Percentiles rank a stretch among this genome's conserved stretches.
phyloP scores from a whole-genome alignment of 2,113 vertebrate species.

The Oxyruncus cristatus region DNA sequence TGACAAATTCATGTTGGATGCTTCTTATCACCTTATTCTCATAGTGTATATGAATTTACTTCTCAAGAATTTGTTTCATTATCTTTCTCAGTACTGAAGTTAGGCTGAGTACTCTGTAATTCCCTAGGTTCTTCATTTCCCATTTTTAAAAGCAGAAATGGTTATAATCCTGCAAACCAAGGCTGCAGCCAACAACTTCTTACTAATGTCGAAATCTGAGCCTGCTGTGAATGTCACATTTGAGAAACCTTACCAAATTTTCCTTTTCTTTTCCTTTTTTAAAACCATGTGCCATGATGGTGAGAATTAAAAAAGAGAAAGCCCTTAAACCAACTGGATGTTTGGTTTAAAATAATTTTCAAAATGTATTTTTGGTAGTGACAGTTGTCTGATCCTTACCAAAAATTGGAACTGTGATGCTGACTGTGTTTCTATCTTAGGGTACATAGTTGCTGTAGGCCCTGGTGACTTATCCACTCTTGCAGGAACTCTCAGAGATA shows the following conservation, averaged over 20 bases:
- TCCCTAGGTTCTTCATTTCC: neutral
- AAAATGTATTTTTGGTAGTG: neutral
- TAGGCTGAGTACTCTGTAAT: neutral
- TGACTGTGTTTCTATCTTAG: neutral
- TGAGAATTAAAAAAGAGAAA: neutral
- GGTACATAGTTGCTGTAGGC: neutral
- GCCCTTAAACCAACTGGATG: accelerated
- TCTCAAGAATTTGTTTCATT: neutral
- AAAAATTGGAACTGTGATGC: neutral
- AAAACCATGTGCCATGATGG: neutral
- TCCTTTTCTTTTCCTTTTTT: neutral
- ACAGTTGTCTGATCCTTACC: neutral
- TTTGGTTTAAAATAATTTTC: neutral
- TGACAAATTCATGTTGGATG: neutral
- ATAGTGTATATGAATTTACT: neutral
- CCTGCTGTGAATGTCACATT: neutral
- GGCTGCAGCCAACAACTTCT: neutral
- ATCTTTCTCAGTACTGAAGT: neutral
- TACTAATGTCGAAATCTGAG: neutral
- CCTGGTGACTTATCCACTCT: neutral
- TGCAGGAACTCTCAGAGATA: neutral
- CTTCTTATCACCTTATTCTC: neutral
- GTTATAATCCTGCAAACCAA: neutral
- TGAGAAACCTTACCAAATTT: neutral
- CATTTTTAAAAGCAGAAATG: neutral